Evolutionary conservation across 1,140 invertebrate species (phyloP), one percentile per base, ranked within the genome.

Genomic region (Hylaeus volcanicus): DNA sequence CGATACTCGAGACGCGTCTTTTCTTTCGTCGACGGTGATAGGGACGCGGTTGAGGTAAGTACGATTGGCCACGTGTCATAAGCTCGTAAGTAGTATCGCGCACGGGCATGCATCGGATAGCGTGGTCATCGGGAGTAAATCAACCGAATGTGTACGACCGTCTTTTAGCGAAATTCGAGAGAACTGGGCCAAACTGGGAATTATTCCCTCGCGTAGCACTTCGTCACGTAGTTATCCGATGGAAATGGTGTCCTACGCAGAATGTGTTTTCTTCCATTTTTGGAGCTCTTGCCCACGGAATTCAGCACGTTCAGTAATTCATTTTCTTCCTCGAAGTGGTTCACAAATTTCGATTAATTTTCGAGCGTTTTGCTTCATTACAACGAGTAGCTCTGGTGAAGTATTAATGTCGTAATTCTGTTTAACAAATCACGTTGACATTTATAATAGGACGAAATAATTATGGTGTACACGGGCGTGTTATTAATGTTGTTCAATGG

Each of bases 41-140:
- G 43, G 15, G 3, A 6, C 1, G 1, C 12, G 41, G 39, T 45
- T 45, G n/a, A n/a, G n/a, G n/a, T n/a, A 45, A 63, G 11, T 11
- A 4, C 15, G 58, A 78, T 71, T n/a, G 58, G 26, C 3, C 48
- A 70, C 55, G 55, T 76, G 55, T 70, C 55, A 14, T 3, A 11
- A 9, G 0, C 41, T 74, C 74, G 56, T 81, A 81, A 76, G 75
- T 69, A 81, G 73, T 53, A 69, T 37, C 12, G 26, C n/a, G 14
- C n/a, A n/a, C 55, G 6, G 39, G 12, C 14, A 41, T 43, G 37
- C 48, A 37, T 63, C 26, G 41, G 51, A 37, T 26, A 37, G 43
- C 55, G 51, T 41, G 53, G 12, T 64, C 48, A 26, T n/a, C 2
- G 48, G 53, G 41, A 58, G 71, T 79, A 79, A 79, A 79, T 79